Base-by-base conservation (phyloP, 2,888 invertebrate species). In the Bombylius major region DNA sequence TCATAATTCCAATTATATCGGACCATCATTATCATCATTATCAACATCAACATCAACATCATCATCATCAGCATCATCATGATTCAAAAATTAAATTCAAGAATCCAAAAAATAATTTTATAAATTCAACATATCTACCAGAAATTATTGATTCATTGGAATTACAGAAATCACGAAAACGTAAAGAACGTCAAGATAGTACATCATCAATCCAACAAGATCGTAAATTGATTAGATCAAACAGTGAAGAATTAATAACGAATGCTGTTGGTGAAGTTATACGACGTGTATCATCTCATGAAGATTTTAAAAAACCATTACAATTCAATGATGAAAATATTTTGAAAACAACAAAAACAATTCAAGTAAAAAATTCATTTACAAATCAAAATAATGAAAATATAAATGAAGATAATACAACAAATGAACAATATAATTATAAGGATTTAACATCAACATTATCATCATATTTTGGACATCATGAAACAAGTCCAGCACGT, bases 171-270 rank as follows among this genome's bases (percentile, higher is more conserved):
- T 71, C 80, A 46, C 72, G 82, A 56, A 82, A 82, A 68, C 76
- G 82, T 61, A 82, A 82, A 70, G 82, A 82, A 67, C 76, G 82
- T 49, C 79, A 81, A 65, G 82, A 82, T 69, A 81, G 81, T 68
- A 72, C 66, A 59, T 78, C 78, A 60, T 79, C 79, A 36, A 70
- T 76, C 55, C 77, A 76, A 50, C 78, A 77, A 61, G 82, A 82
- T 65, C 76, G 80, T 56, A 82, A 82, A 68, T 76, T 80, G 57
- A 78, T 79, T 60, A 75, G 81, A 61, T 81, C 81, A 51, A 81
- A 80, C 67, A 81, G 81, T 56, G 81, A 82, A 67, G 82, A 82
- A 66, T 69, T 80, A 57, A 71, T 75, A 52, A 74, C 76, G 47
- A 68, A 67, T 55, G 56, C 58, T 48, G 61, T 59, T 47, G 58